These are phyloP conservation scores for Hydractinia echinata DNA, from an alignment of 30 jellyfish, hydroid and myxozoan genomes.

Conservation along the genomic window DNA sequence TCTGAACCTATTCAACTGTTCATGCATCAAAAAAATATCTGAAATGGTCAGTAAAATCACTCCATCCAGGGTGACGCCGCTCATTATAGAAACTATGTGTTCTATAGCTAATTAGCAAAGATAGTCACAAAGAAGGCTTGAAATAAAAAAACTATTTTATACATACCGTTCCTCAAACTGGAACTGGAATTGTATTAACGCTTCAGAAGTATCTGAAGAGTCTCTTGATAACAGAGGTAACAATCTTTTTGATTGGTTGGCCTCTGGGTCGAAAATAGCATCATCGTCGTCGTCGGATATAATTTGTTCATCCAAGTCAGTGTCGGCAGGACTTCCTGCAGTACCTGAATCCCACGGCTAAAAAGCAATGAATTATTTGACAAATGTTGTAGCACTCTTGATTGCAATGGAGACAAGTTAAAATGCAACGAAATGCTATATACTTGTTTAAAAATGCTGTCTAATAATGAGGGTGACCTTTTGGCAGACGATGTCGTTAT, in stretches of 20 bases:
- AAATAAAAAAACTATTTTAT: not conserved
- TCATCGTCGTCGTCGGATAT: conserved; percentile 38
- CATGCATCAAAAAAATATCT: too few species aligned
- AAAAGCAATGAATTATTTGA: not conserved
- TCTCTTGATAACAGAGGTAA: conserved; percentile 19
- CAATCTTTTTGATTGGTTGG: not conserved
- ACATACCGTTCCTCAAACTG: conserved; percentile 39
- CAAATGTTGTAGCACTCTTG: too few species aligned
- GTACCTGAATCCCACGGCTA: conserved; percentile 28
- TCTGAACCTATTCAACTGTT: too few species aligned
- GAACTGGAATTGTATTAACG: conserved; percentile 29
- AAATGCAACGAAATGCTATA: too few species aligned
- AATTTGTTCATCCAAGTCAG: conserved; percentile 40
- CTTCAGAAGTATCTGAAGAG: conserved; percentile 37
- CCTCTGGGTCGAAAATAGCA: conserved; percentile 17
- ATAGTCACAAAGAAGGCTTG: not conserved
- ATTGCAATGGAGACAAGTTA: too few species aligned
- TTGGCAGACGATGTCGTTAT: too few species aligned
- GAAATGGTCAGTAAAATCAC: too few species aligned
- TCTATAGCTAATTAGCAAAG: not conserved
- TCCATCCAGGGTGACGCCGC: too few species aligned
- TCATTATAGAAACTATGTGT: too few species aligned
- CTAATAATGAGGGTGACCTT: too few species aligned
- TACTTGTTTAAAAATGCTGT: too few species aligned
- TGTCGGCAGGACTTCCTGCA: conserved; percentile 31